Base-by-base conservation (phyloP, 2,797 vertebrate species). In the Lagothrix lagotricha region DNA sequence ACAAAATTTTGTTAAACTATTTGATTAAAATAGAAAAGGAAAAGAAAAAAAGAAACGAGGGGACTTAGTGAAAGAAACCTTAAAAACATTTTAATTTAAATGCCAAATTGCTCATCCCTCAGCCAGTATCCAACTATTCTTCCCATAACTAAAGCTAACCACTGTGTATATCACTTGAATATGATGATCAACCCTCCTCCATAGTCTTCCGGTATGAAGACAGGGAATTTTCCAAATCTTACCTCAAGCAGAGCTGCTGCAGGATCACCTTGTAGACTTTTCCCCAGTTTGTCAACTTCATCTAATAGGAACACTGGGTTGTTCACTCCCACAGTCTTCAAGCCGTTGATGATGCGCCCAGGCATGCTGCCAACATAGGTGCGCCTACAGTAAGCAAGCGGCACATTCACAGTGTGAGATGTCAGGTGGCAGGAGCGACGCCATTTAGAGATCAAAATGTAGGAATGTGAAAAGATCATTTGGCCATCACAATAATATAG, bases 361-460 rank as follows among this genome's bases (percentile, higher is more conserved):
- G 99, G 99, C 99, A 99, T 99, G 95, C 99, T 99, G 93, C 99
- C 99, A 2, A 99, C 99, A 0, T 99, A 99, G 7, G 99, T 99
- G 36, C 99, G 99, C 61, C 99, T 99, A 98, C 0, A 95, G 94
- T 41, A 81, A 80, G 72, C 0, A 93, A 81, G 86, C 0, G 3
- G 58, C 15, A 24, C 70, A 22, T 17, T 28, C 36, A 41, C 67
- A 81, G 6, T 0, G 0, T 0, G 12, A 8, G n/a, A 26, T 8
- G 5, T 19, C 10, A 57, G 10, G 1, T 82, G 36, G 48, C 0
- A 86, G 70, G 33, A 84, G 52, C 1, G 15, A 0, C 6, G 30
- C 9, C 64, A 14, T n/a, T 4, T 19, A 57, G 17, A 24, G 93
- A 50, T 17, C 76, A 94, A 83, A n/a, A 77, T 19, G 41, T 2